Percentiles rank a stretch among this genome's conserved stretches.
These are phyloP conservation scores for Callorhinus ursinus DNA, from an alignment of 2,113 vertebrate species.

Conservation along the genomic window DNA sequence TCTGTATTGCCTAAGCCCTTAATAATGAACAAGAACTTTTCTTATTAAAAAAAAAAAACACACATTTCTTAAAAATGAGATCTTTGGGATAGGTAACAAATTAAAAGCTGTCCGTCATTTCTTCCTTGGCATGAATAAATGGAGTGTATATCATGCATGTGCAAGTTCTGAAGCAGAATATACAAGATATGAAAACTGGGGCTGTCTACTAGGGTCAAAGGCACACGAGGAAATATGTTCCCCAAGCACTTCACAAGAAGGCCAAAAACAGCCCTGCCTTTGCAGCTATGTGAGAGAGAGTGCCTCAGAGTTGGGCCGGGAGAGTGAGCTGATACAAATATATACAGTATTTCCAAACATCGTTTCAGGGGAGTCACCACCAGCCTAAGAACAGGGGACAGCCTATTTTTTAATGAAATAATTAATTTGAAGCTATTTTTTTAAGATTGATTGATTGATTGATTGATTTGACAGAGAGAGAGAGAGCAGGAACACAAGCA, in stretches of 20 bases:
- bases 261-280: not conserved
- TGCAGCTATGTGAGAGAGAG: not conserved
- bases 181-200: not conserved
- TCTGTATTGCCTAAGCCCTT: conserved; percentile 33
- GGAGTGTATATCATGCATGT: not conserved
- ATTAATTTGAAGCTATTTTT: not conserved
- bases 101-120: not conserved
- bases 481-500: too few species aligned
- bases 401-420: conserved; percentile 11
- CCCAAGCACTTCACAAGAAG: not conserved
- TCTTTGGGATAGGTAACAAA: not conserved
- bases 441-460: too few species aligned
- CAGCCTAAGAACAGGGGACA: not conserved
- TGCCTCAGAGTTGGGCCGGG: not conserved
- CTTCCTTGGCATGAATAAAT: not conserved
- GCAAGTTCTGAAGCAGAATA: not conserved
- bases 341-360: not conserved
- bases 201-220: not conserved
- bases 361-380: not conserved
- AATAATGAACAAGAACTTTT: conserved; percentile 34
- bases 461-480: too few species aligned
- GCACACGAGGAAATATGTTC: not conserved
- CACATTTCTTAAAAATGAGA: not conserved
- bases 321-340: not conserved
- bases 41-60: conserved; percentile 14